phyloP scores from a whole-genome alignment of 2,113 vertebrate species.

The Pteruthius melanotis region DNA sequence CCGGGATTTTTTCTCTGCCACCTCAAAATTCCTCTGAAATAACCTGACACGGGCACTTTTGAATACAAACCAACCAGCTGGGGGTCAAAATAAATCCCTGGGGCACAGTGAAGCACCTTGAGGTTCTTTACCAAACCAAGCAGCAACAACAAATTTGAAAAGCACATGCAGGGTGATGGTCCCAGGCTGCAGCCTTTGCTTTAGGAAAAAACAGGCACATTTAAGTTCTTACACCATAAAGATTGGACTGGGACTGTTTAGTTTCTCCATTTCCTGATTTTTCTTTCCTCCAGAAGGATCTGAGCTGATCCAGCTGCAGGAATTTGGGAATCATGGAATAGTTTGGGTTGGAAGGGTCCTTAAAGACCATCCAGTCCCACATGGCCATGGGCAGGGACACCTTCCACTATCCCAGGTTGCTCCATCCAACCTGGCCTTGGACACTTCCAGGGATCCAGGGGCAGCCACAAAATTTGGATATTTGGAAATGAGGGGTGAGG shows the following conservation, averaged over 20 bases:
- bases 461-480: neutral
- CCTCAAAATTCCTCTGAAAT: neutral
- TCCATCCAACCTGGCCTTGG: neutral
- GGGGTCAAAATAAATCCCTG: neutral
- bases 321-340: neutral
- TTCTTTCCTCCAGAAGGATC: neutral
- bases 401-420: neutral
- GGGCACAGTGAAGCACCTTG: accelerated
- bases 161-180: neutral
- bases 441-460: neutral
- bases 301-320: neutral
- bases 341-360: neutral
- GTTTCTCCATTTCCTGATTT: neutral
- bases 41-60: accelerated
- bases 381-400: neutral
- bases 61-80: neutral
- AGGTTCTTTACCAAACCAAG: neutral
- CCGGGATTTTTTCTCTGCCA: neutral
- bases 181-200: neutral
- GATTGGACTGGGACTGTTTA: neutral
- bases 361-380: neutral
- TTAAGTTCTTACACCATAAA: neutral
- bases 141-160: neutral
- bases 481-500: neutral
- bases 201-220: neutral